Evolutionary conservation across 2,113 vertebrate genomes (phyloP), one percentile per base, ranked within the genome.

Genomic region (Nesoenas mayeri): DNA sequence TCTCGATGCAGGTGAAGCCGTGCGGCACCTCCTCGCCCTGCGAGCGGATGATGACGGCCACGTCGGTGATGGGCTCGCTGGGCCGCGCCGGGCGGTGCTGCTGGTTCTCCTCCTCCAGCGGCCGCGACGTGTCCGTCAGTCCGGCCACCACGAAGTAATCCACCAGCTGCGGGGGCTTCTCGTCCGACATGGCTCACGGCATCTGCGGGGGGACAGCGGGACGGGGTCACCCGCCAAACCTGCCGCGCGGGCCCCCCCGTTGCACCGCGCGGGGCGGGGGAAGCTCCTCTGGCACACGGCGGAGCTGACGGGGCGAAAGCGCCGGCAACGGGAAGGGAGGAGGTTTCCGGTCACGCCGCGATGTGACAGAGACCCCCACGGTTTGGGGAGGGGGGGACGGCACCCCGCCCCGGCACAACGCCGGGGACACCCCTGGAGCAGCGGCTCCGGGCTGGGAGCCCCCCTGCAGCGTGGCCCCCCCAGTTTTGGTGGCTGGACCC

Each of bases 141-240:
- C 99, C 99, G 4, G 99, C 99, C 92, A 99, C 98, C 95, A 99
- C 99, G 25, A 99, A 99, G 75, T 99, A 99, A 97, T 99, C 99
- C 98, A 99, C 99, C 96, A 99, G 98, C 98, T 99, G 99, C 10
- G 99, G 99, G 90, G 98, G 98, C 97, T 98, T 98, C 98, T 99
- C 99, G 94, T 99, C 99, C 20, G 98, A 97, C 99, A 99, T 99
- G 98, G 93, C 80, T 98, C 96, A 97, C 97, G 66, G 97, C 97
- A 98, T 97, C 97, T 98, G 71, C 36, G 29, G 58, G 31, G 69
- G 32, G 34, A 21, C 16, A 38, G 61, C 42, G 42, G 36, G 69
- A 66, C 6, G 42, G 58, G 69, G 57, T 57, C 28, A 14, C 69
- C 24, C 88, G 11, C 13, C 65, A 8, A 19, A 9, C 26, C 61